Evolutionary conservation across 1,140 invertebrate genomes (phyloP), one percentile per base, ranked within the genome.

Genomic region (Drosophila quadrilineata): DNA sequence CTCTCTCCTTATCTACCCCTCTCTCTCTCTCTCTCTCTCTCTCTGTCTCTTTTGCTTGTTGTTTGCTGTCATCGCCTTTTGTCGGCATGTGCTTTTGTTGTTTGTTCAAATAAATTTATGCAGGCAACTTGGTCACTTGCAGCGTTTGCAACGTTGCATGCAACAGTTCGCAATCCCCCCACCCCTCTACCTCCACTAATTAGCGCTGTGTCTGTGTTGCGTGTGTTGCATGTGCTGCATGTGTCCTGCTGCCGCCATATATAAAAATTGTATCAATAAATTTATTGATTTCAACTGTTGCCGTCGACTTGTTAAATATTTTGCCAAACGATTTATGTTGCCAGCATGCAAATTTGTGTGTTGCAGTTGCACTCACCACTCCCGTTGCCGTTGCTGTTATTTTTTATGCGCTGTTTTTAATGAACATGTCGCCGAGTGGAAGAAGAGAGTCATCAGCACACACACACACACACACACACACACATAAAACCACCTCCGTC

Each of bases 201-300:
- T 85, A 84, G 80, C 59, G 79, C 53, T 53, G 56, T 71, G 24
- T 22, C 52, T 21, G 65, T 66, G 72, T 35, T 17, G 28, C 43
- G 75, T 36, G 31, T 53, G 57, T 72, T 72, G 76, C 68, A 59
- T 74, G 72, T 49, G 56, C 54, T 52, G 65, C 59, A 8, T 33
- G 49, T 14, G 46, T 52, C 26, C 14, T 8, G 50, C 28, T 40
- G 57, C 35, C 31, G 14, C 14, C 28, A 26, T 43, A 46, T 67
- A 56, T 82, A 60, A 76, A 82, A 82, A 82, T 76, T 77, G 79
- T 84, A 85, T 85, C 79, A 84, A 85, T 85, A 85, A 85, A 85
- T 85, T 85, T 85, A 85, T 85, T 85, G 82, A 85, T 85, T 85
- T 86, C 82, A 85, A 85, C 80, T 85, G 79, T 86, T 85, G 79